phyloP scores from a whole-genome alignment of 2,113 vertebrate genomes.

The Anser cygnoides region DNA sequence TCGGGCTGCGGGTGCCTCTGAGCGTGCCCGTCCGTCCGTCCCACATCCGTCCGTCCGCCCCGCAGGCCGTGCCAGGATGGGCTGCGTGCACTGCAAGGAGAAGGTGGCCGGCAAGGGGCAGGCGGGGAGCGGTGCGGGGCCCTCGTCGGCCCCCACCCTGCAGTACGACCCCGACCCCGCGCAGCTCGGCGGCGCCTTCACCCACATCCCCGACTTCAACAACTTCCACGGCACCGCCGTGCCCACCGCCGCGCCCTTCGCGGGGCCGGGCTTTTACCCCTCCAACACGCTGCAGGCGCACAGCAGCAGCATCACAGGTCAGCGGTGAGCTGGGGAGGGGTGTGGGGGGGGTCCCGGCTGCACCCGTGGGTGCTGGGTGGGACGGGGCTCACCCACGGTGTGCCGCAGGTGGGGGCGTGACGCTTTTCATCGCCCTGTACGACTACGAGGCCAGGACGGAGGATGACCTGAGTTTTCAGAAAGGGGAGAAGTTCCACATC shows the following conservation, averaged over 20 bases:
- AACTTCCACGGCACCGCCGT: slow-evolving; percentile 73
- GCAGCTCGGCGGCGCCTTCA: slow-evolving; percentile 21
- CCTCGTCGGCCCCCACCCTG: neutral
- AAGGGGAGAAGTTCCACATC: slow-evolving; percentile 97
- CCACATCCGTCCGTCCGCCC: neutral
- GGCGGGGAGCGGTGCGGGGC: neutral
- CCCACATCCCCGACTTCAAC: slow-evolving; percentile 79
- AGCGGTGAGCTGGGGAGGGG: neutral
- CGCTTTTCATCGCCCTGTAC: slow-evolving; percentile 90
- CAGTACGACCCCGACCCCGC: slow-evolving; percentile 86
- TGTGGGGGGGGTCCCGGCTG: accelerated
- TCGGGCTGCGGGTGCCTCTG: neutral
- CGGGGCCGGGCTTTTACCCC: slow-evolving; percentile 49
- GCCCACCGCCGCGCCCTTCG: slow-evolving; percentile 56
- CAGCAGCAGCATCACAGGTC: slow-evolving; percentile 76
- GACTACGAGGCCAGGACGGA: slow-evolving; percentile 93
- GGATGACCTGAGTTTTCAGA: slow-evolving; percentile 91
- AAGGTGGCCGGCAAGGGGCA: slow-evolving; percentile 30
- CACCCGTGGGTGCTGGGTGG: neutral
- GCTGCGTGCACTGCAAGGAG: slow-evolving; percentile 64
- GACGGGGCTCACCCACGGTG: neutral
- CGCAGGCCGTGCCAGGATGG: slow-evolving; percentile 48
- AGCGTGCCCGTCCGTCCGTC: accelerated
- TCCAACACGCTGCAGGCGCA: slow-evolving; percentile 39
- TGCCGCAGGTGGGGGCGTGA: slow-evolving; percentile 84